phyloP scores from a whole-genome alignment of 2,797 vertebrate species.

The Sebastes hubbsi region DNA sequence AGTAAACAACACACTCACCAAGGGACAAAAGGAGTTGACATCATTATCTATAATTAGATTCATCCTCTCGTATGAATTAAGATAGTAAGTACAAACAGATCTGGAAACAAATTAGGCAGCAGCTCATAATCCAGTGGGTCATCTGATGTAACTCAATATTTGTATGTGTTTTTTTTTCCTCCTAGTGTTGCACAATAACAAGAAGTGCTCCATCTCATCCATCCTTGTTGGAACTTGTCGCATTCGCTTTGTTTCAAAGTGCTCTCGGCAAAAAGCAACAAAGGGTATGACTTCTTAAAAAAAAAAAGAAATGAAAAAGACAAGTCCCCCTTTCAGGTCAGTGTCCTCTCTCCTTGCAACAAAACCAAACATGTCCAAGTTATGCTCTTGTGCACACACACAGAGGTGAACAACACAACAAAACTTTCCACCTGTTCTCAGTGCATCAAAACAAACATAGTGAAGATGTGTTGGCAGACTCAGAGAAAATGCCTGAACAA shows the following conservation, averaged over 20 bases:
- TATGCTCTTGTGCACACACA: constrained; percentile 12
- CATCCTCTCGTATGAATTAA: background rate
- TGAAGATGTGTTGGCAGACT: constrained; percentile 3
- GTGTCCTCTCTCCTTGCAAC: constrained; percentile 12
- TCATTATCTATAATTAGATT: constrained; percentile 33
- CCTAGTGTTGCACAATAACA: background rate
- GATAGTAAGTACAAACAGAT: background rate
- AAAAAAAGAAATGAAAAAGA: background rate
- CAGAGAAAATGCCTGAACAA: background rate
- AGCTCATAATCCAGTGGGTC: background rate
- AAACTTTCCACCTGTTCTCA: constrained; percentile 28
- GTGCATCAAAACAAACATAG: constrained; percentile 14
- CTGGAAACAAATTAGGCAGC: background rate
- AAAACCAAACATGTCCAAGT: constrained; percentile 16
- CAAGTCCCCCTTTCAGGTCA: constrained; percentile 24
- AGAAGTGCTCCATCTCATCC: constrained; percentile 11
- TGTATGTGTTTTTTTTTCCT: background rate
- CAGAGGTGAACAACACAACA: constrained; percentile 15
- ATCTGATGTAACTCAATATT: background rate
- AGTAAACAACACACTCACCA: constrained; percentile 19
- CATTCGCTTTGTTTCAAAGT: constrained; percentile 20
- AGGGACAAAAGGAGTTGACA: constrained; percentile 24
- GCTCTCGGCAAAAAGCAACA: constrained; percentile 38
- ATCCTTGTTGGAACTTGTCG: constrained; percentile 46
- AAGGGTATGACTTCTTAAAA: constrained; percentile 16